Base-by-base conservation (phyloP, 1,140 invertebrate species). In the Philotrypesis tridentata region DNA sequence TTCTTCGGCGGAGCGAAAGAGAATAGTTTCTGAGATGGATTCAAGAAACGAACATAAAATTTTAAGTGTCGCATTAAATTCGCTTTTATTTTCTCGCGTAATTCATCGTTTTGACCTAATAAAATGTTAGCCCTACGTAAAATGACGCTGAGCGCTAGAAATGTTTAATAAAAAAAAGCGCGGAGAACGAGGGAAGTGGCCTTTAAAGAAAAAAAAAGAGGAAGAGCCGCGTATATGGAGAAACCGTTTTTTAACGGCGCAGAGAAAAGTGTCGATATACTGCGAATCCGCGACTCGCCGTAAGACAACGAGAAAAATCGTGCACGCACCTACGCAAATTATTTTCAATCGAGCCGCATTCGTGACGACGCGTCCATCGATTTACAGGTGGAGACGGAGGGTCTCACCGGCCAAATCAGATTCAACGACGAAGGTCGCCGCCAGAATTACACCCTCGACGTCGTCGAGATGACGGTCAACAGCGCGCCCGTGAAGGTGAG, bases 391-490 rank as follows among this genome's bases (percentile, higher is more conserved):
- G 96, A 97, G 91, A 94, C 98, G 83, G 95, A 97, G 91, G 98
- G 98, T 27, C 91, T 99, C 80, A 98, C 97, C 0, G 98, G 98
- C 29, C 95, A 95, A 88, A 96, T 99, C 86, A 94, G 94, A 80
- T 98, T 99, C 91, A 96, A 96, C 88, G 95, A 97, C 84, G 94
- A 96, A 85, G 97, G 97, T 63, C 93, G 95, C 85, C 92, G 98
- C 82, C 94, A 95, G 84, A 98, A 98, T 92, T 98, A 98, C 88
- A 96, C 96, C 1, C 93, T 99, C 40, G 97, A 98, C 88, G 95
- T 99, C 31, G 95, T 99, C 82, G 97, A 99, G 91, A 96, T 99
- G 95, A 98, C 96, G 0, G 95, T 97, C 60, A 97, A 97, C 87
- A 96, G 95, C 86, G 96, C 95, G 14, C 96, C 96, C 92, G 93